Conservation (phyloP, 2,113 vertebrate genomes). For the Elaphurus davidianus region DNA sequence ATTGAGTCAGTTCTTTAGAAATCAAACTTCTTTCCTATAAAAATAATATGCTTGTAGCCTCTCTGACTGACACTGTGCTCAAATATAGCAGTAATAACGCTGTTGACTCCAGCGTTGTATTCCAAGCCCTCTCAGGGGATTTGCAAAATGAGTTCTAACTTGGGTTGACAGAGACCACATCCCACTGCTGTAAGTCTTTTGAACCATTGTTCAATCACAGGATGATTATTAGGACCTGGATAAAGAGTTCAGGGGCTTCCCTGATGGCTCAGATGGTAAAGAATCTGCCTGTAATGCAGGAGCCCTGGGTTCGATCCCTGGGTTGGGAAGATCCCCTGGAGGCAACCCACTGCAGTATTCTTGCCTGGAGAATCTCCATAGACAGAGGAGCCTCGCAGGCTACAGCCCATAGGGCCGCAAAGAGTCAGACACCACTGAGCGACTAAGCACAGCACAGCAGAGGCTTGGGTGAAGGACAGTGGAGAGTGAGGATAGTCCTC, state of each 20-base stretch:
- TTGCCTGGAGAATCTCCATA: neutral
- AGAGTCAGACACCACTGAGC: neutral
- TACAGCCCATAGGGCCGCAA: rapidly evolving
- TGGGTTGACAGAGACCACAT: neutral
- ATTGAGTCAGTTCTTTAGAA: neutral
- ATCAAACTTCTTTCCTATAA: neutral
- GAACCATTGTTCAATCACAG: neutral
- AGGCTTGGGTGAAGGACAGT: neutral
- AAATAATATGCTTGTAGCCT: neutral
- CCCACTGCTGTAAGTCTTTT: neutral
- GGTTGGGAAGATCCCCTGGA: neutral
- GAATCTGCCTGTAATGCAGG: neutral
- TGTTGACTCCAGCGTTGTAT: neutral
- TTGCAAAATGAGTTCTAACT: neutral
- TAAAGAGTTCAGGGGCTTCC: neutral
- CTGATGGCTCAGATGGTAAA: neutral
- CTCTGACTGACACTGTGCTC: neutral
- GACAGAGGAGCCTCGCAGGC: neutral
- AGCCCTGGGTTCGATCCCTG: neutral
- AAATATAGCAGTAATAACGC: neutral
- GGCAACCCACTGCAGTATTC: neutral
- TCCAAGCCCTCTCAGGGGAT: neutral
- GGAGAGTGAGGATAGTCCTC: neutral
- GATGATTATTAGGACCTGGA: neutral
- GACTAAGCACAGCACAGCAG: neutral